These are phyloP conservation scores for Malurus alboscapulatus DNA, from an alignment of 2,113 vertebrate genomes.

Conservation along the genomic window DNA sequence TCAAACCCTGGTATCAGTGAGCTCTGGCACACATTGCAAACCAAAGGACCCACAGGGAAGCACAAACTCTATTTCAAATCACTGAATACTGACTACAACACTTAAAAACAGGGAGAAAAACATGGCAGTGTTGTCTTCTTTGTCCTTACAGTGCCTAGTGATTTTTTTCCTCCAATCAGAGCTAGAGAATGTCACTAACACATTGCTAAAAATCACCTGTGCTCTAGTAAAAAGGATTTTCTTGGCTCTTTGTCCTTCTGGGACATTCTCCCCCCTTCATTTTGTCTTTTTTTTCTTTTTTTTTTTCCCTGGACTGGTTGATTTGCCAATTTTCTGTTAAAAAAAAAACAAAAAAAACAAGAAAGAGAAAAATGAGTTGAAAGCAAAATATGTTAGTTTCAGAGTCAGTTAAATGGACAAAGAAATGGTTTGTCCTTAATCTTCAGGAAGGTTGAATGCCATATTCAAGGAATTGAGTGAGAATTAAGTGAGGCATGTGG, in stretches of 20 bases:
- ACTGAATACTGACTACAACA: background rate
- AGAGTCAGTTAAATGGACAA: background rate
- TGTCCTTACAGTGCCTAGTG: background rate
- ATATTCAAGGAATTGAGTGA: background rate
- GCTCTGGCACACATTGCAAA: background rate
- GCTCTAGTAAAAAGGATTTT: background rate
- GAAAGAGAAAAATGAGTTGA: background rate
- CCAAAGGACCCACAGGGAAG: fast-evolving
- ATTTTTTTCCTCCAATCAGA: background rate
- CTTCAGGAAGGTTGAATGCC: background rate
- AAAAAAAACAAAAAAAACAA: too few relatives aligned
- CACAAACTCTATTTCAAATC: background rate
- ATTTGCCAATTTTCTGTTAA: background rate
- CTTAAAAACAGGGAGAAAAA: background rate
- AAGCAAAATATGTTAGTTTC: background rate
- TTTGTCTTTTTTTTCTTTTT: background rate
- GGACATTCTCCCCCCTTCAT: fast-evolving
- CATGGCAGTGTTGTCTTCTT: fast-evolving
- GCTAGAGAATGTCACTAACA: background rate
- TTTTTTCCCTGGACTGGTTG: too few relatives aligned
- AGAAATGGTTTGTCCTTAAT: background rate
- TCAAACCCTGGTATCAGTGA: fast-evolving
- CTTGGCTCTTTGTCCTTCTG: background rate
- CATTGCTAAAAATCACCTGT: background rate
- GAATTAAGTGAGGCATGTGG: background rate